Evolutionary conservation across 2,797 vertebrate genomes (phyloP), one percentile per base, ranked within the genome.

Genomic region (Martes flavigula): DNA sequence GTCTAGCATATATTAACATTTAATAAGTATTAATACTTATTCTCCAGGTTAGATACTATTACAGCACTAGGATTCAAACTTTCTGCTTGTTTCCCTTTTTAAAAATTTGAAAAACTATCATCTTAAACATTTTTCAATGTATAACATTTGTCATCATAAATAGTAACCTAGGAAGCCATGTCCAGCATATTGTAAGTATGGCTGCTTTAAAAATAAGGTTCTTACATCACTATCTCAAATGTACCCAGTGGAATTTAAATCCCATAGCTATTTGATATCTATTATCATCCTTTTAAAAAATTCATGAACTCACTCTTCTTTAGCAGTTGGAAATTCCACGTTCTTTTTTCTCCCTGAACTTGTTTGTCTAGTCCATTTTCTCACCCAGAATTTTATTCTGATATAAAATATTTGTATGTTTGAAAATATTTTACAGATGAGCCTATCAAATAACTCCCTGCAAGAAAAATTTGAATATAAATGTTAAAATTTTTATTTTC

Each of bases 211-310:
- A 87, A 95, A 83, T 96, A n/a, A 93, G 64, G n/a, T 35, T 91
- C 21, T 86, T 95, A 79, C n/a, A 87, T 83, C 68, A 64, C n/a
- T 88, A 11, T 84, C 68, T 94, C 91, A 88, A 97, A 64, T 91
- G 77, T 79, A 66, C 35, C 75, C 79, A 94, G 2, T 92, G 90
- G 88, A 96, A 96, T 62, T 90, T 82, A 95, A 92, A 94, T 96
- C 70, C 82, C 72, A 54, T 35, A 90, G 95, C 82, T 85, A 96
- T 87, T 90, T 90, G 92, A 96, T 95, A 96, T 92, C 97, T 94
- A 89, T 94, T 83, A 90, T 95, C 75, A 77, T 79, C 58, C 86
- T 51, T 60, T 91, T 97, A 64, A 97, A 97, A 96, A 68, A 97
- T 96, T 96, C 60, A 97, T 95, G 92, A 95, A 40, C 73, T 60